Evolutionary conservation across 1,140 invertebrate genomes (phyloP).

Genomic region (Neoseiulus cucumeris): DNA sequence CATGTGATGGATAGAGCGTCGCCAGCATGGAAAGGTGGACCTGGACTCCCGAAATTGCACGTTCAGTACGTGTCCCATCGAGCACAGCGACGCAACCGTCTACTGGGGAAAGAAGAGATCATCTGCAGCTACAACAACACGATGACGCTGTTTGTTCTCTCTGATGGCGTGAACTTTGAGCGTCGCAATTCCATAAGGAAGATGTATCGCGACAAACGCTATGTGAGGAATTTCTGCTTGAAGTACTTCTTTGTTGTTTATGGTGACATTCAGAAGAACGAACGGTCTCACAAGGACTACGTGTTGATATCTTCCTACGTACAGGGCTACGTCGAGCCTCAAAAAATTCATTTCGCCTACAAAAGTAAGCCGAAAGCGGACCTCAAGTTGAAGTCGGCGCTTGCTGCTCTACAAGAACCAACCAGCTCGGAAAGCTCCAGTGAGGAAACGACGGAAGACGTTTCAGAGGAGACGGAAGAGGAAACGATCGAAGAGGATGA

Average conservation of each 20-base stretch:
- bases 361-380: conserved; percentile 7
- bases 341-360: conserved; percentile 8
- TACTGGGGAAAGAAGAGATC: not conserved
- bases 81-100: not conserved
- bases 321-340: not conserved
- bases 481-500: conserved; percentile 1
- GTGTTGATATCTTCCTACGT: not conserved
- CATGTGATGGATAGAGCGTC: conserved; percentile 3
- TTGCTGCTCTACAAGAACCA: not conserved
- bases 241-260: conserved; percentile 3
- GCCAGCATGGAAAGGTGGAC: not conserved
- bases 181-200: not conserved
- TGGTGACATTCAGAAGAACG: not conserved
- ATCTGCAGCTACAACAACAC: not conserved
- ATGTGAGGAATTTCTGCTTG: not conserved
- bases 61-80: not conserved
- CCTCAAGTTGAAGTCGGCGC: not conserved
- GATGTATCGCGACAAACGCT: not conserved
- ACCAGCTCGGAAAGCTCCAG: conserved; percentile 4
- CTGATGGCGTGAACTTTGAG: not conserved
- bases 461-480: not conserved
- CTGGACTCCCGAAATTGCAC: not conserved
- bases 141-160: not conserved
- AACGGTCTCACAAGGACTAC: not conserved
- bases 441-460: not conserved